Percentiles rank a stretch among this genome's conserved stretches.
These are phyloP conservation scores for Champsocephalus esox DNA, from an alignment of 2,797 vertebrate species.

Conservation along the genomic window DNA sequence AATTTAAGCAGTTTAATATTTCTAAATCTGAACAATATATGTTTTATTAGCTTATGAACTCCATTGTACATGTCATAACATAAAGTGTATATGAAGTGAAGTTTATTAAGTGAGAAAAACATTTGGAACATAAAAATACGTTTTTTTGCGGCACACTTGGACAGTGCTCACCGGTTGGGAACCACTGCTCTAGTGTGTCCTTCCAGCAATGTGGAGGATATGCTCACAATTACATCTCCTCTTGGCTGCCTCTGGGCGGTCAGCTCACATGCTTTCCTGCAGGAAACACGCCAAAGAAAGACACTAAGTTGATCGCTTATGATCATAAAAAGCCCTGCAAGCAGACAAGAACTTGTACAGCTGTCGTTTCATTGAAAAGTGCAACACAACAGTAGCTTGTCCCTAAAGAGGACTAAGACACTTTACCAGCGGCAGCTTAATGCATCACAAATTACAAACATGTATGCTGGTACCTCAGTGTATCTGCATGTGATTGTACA, in stretches of 20 bases:
- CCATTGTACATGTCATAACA: too few relatives aligned
- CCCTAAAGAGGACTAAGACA: neutral
- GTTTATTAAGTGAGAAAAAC: too few relatives aligned
- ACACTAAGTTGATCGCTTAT: slow-evolving; percentile 31
- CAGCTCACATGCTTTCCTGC: slow-evolving; percentile 41
- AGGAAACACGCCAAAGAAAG: slow-evolving; percentile 44
- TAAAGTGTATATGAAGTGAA: too few relatives aligned
- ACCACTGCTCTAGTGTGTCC: slow-evolving; percentile 42
- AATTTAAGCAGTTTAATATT: too few relatives aligned
- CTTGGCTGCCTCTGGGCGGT: slow-evolving; percentile 47
- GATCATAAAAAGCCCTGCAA: slow-evolving; percentile 12
- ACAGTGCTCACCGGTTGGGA: too few relatives aligned
- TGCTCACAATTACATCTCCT: slow-evolving; percentile 58
- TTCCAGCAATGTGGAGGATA: slow-evolving; percentile 48
- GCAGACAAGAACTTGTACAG: neutral
- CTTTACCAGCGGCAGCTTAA: slow-evolving; percentile 11
- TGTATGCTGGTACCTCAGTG: neutral
- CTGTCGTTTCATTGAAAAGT: neutral
- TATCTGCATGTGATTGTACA: slow-evolving; percentile 5
- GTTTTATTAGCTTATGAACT: too few relatives aligned
- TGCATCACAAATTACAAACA: slow-evolving; percentile 9
- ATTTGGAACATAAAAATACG: too few relatives aligned
- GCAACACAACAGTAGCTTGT: slow-evolving; percentile 4
- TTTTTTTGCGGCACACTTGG: too few relatives aligned
- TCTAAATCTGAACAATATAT: too few relatives aligned